These are phyloP conservation scores for Syncerus caffer DNA, from an alignment of 2,797 vertebrate species.

Conservation along the genomic window DNA sequence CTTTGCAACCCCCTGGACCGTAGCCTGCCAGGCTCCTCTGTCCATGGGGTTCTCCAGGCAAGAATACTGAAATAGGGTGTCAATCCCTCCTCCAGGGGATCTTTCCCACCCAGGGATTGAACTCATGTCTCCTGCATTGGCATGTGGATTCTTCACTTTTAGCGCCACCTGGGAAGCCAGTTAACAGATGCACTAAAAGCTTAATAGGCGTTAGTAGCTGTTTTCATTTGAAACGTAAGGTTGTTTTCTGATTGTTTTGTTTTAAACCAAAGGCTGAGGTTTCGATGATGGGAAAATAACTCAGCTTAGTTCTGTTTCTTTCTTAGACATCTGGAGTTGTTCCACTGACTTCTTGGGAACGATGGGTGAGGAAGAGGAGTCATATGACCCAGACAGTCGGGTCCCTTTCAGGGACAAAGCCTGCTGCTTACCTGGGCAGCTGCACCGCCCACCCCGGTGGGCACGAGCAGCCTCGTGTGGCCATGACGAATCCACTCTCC, in stretches of 20 bases:
- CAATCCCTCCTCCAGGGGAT: not conserved
- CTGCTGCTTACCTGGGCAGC: too few species aligned
- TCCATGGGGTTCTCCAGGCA: not conserved
- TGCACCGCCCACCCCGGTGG: rapidly evolving
- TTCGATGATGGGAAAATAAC: not conserved
- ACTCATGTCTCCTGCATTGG: not conserved
- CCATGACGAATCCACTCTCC: rapidly evolving
- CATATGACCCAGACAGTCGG: not conserved
- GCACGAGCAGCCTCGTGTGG: rapidly evolving
- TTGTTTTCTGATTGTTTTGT: not conserved
- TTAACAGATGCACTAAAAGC: not conserved
- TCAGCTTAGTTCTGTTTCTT: not conserved
- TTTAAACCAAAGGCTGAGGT: not conserved
- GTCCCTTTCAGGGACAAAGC: not conserved
- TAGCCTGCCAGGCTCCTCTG: not conserved
- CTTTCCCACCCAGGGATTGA: not conserved
- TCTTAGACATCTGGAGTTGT: not conserved
- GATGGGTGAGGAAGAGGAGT: too few species aligned
- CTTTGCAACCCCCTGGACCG: not conserved
- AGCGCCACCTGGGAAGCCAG: not conserved
- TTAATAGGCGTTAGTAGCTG: not conserved
- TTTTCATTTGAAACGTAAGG: not conserved
- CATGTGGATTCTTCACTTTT: not conserved
- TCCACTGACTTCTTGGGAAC: not conserved
- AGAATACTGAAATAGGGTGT: not conserved